Evolutionary conservation across 2,888 invertebrate species (phyloP).

Genomic region (Marasmarcha lunaedactyla): DNA sequence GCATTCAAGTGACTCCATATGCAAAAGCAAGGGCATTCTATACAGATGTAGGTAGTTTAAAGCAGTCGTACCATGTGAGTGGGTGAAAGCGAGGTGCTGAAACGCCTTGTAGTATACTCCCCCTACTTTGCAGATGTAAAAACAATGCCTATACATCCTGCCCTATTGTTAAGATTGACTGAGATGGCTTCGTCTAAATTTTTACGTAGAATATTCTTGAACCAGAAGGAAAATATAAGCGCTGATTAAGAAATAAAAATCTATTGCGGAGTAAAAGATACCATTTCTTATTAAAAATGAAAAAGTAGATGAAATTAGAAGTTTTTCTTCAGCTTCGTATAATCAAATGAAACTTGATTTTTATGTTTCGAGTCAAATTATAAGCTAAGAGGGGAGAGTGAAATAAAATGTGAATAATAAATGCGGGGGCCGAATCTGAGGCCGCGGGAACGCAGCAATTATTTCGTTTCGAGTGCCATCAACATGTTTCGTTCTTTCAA

Average conservation of each 20-base stretch:
- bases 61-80: conserved; percentile 47
- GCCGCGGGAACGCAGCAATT: conserved; percentile 66
- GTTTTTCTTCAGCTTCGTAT: conserved; percentile 48
- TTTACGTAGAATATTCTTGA: conserved; percentile 10
- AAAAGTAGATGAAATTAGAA: conserved; percentile 46
- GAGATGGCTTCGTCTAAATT: conserved; percentile 43
- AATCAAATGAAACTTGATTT: conserved; percentile 69
- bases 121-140: conserved; percentile 57
- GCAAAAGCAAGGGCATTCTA: conserved; percentile 30
- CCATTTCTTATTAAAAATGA: conserved; percentile 47
- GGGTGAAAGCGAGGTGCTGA: conserved; percentile 56
- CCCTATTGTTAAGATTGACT: conserved; percentile 55
- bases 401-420: conserved; percentile 70
- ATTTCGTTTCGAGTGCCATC: conserved; percentile 69
- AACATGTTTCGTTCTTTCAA: conserved; percentile 67
- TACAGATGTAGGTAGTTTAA: conserved; percentile 47
- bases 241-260: conserved; percentile 1
- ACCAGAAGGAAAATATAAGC: background rate
- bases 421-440: conserved; percentile 61
- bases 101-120: conserved; percentile 47
- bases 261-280: conserved; percentile 22
- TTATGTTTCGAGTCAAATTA: conserved; percentile 69
- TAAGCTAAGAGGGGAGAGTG: conserved; percentile 58
- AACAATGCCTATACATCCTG: conserved; percentile 41
- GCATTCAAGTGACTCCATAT: conserved; percentile 18